A percentile compares a stretch with the other conserved stretches of the same genome.
Evolutionary conservation across 2,888 invertebrate genomes (phyloP).

Genomic region (Oxycera nigricornis): DNA sequence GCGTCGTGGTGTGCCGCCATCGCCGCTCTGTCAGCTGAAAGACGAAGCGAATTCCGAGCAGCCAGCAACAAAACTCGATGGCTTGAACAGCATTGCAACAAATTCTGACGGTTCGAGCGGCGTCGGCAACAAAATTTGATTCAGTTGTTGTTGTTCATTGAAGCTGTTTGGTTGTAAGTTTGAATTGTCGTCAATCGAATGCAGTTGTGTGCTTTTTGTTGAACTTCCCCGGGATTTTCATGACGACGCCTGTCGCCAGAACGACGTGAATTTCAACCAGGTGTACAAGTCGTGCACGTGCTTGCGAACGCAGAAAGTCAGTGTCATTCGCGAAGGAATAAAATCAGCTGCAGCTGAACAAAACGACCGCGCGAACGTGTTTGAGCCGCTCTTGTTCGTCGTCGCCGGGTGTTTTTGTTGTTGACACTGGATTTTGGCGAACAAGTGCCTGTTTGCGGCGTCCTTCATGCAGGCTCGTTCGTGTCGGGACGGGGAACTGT

Average conservation of each 20-base stretch:
- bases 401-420: conserved; percentile 18
- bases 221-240: neutral
- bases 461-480: neutral
- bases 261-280: too few species aligned
- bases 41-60: neutral
- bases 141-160: conserved; percentile 22
- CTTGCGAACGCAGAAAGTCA: too few species aligned
- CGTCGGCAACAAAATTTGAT: neutral
- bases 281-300: too few species aligned
- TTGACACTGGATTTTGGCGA: conserved; percentile 14
- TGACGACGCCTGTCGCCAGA: neutral
- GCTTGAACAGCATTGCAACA: too few species aligned
- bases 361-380: too few species aligned
- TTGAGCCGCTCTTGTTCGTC: neutral
- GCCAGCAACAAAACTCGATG: too few species aligned
- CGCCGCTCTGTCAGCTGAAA: neutral
- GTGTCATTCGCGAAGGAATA: too few species aligned
- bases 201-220: neutral
- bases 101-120: too few species aligned
- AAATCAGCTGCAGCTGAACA: too few species aligned
- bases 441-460: conserved; percentile 2
- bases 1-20: too few species aligned
- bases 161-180: neutral
- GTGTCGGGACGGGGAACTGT: neutral
- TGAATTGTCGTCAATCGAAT: neutral